Evolutionary conservation across 2,888 invertebrate genomes (phyloP), one percentile per base, ranked within the genome.

Genomic region (Lasioglossum leucozonium): DNA sequence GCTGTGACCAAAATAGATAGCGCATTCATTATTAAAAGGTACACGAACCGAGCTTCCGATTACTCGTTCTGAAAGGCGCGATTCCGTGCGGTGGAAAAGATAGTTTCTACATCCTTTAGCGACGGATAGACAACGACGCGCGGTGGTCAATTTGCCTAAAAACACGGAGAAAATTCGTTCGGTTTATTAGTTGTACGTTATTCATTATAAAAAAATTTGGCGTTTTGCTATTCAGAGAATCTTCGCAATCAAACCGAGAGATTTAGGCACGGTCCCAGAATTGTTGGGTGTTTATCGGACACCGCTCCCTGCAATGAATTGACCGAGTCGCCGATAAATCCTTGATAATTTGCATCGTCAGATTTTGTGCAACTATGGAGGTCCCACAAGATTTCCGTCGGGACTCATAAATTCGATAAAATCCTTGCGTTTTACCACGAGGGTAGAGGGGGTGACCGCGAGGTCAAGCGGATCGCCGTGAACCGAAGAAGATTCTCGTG

Each of bases 1-100:
- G 10, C 22, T 65, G 71, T 77, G 72, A 34, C 62, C 30, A 13
- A 34, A 37, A 71, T 71, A 65, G 84, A 81, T 84, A 81, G 71
- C 74, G 72, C 34, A 74, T 42, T 26, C 47, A 47, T 67, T 85
- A 71, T 67, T 67, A 80, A 77, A 62, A 58, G 58, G 55, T 72
- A 55, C 72, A 75, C 72, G 65, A 47, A 44, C 8, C n/a, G 65
- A n/a, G 71, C 34, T 67, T 22, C 37, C 37, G 65, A 67, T 72
- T 34, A 47, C 30, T 77, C 30, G 34, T 16, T 16, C 62, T 69
- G 18, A 62, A 62, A 2, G 22, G 37, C 37, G 37, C 37, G 37
- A 67, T 67, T 67, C 22, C 22, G 67, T 4, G 5, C 67, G 37
- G 3, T 11, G 22, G 34, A n/a, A 40, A 67, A 37, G 67, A 34